Percentiles rank a stretch among this genome's conserved stretches.
Conservation (phyloP, 2,888 invertebrate species). For the Chouioia cunea region DNA sequence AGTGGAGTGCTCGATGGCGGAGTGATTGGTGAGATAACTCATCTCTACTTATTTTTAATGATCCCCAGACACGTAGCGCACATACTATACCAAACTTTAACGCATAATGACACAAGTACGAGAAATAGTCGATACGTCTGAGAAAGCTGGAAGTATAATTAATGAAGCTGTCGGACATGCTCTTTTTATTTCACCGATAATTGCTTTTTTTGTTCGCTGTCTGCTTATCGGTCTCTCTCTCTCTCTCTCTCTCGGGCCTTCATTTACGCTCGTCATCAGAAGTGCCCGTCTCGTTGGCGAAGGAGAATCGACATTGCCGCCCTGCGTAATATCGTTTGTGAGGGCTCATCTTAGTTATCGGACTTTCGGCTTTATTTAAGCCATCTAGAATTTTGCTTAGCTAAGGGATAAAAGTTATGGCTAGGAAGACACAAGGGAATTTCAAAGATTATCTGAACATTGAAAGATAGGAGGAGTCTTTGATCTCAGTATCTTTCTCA, state of each 20-base stretch:
- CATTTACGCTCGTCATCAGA: neutral
- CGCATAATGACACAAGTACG: constrained; percentile 1
- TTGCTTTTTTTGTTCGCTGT: constrained; percentile 25
- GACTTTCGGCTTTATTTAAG: too few species aligned
- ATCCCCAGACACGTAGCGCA: neutral
- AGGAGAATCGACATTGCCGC: neutral
- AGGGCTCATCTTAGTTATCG: constrained; percentile 1
- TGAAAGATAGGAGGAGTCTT: too few species aligned
- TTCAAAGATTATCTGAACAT: too few species aligned
- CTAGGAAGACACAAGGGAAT: too few species aligned
- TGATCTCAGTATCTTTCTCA: too few species aligned
- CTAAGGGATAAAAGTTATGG: too few species aligned
- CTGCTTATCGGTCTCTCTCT: neutral
- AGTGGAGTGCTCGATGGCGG: too few species aligned
- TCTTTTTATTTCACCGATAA: constrained; percentile 25
- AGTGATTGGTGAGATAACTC: neutral
- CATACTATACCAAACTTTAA: neutral
- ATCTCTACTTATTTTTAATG: constrained; percentile 4
- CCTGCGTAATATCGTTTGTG: constrained; percentile 15
- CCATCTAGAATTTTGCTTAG: too few species aligned
- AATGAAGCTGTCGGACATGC: constrained; percentile 18
- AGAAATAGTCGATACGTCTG: too few species aligned
- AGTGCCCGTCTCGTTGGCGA: neutral
- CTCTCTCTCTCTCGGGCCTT: constrained; percentile 10
- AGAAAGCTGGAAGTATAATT: constrained; percentile 3